Base-by-base conservation (phyloP, 2,888 invertebrate species). In the Sphaerophoria rueppellii region DNA sequence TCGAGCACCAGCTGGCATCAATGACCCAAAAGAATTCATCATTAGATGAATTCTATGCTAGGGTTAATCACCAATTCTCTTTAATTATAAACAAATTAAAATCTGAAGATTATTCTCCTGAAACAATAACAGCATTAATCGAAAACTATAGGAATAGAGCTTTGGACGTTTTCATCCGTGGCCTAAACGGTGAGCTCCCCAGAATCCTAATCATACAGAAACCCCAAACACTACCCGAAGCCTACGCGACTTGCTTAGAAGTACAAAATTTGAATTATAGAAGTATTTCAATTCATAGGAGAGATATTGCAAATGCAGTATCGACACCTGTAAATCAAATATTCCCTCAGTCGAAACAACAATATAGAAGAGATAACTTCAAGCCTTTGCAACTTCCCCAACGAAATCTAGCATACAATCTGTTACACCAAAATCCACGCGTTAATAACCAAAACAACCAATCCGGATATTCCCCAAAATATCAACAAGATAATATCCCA, bases 191-290 rank as follows among this genome's bases (percentile, higher is more conserved):
- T 7, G 72, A 79, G 14, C 40, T 75, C n/a, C 3, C 79, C 2
- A 75, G 57, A 35, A 76, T 81, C 32, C 14, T 80, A 9, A 43
- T 61, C 7, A 79, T 79, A 11, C 83, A 83, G 43, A 82, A 73
- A 58, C 58, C 73, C 4, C 35, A n/a, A 63, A 73, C 73, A 37
- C 58, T 79, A 3, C 83, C 71, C 34, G 79, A 85, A 34, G 80
- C 77, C 1, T 86, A 81, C 48, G 14, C 77, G 9, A 67, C 71
- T 43, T 86, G 76, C 46, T 7, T 70, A 14, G 70, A 70, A 11
- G 60, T 77, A 35, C 46, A 77, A 63, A 71, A 71, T 24, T 46
- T 50, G 3, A 76, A 77, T 46, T 70, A 55, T 43, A 52, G 70
- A 43, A 77, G 70, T 34, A 32, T 40, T n/a, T 46, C 40, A 3